These are phyloP conservation scores for Spilosoma lubricipeda DNA, from an alignment of 2,888 invertebrate species.

Conservation along the genomic window DNA sequence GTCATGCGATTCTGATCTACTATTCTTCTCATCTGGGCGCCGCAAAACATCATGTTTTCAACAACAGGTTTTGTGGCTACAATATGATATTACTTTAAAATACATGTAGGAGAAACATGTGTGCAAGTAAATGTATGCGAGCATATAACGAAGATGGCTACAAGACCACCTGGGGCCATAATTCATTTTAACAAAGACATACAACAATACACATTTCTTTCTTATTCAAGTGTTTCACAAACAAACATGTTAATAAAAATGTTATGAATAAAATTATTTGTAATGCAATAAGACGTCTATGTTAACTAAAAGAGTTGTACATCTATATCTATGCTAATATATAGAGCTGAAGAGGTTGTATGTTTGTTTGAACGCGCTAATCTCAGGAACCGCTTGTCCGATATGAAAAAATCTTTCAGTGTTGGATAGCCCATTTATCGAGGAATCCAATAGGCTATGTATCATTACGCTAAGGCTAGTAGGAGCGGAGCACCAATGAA, in stretches of 20 bases:
- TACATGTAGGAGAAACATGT: slow-evolving; percentile 5
- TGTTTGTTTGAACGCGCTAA: too few relatives aligned
- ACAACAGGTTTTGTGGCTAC: neutral
- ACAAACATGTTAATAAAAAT: neutral
- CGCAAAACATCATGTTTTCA: neutral
- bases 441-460: too few relatives aligned
- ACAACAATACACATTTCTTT: slow-evolving; percentile 9
- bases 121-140: slow-evolving; percentile 13
- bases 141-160: slow-evolving; percentile 13
- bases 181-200: slow-evolving; percentile 18
- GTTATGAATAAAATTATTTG: neutral
- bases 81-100: neutral
- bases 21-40: neutral
- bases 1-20: neutral
- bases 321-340: too few relatives aligned
- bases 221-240: neutral
- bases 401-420: too few relatives aligned
- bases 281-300: neutral
- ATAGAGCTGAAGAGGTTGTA: too few relatives aligned
- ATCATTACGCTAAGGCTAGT: too few relatives aligned
- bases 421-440: too few relatives aligned
- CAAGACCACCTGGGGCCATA: slow-evolving; percentile 21
- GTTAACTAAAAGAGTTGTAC: neutral
- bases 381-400: too few relatives aligned
- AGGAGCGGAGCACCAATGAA: too few relatives aligned